Percentiles rank a stretch among this genome's conserved stretches.
Evolutionary conservation across 2,797 vertebrate species (phyloP).

Genomic region (Sparidentex hasta): DNA sequence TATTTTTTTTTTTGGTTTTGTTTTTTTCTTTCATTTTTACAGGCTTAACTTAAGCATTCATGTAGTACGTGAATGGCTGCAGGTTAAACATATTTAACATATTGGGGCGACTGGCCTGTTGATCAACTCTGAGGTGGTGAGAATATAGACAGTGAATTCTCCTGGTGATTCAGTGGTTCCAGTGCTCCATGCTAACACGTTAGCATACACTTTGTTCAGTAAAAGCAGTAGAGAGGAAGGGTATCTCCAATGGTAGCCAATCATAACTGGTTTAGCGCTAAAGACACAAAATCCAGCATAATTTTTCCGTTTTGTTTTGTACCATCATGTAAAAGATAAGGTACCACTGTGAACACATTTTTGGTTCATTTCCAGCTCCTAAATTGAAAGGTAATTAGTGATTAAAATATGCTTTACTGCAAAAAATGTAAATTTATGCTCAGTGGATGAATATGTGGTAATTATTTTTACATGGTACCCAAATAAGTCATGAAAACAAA

Average conservation of each 20-base stretch:
- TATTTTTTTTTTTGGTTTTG: too few relatives aligned
- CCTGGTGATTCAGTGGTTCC: background rate
- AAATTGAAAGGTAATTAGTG: too few relatives aligned
- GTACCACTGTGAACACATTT: too few relatives aligned
- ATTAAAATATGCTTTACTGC: background rate
- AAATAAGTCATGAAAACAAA: background rate
- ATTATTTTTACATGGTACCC: background rate
- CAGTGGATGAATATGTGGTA: background rate
- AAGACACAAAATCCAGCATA: background rate
- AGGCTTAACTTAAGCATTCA: background rate
- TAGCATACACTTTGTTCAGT: background rate
- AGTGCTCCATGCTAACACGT: background rate
- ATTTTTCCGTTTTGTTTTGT: background rate
- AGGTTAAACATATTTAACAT: background rate
- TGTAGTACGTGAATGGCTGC: background rate
- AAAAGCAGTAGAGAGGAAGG: background rate
- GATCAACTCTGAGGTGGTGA: conserved; percentile 1
- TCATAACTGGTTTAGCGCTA: too few relatives aligned
- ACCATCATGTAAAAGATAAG: background rate
- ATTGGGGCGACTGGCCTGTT: background rate
- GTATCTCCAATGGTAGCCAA: background rate
- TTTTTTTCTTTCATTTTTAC: background rate
- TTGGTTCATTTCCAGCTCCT: too few relatives aligned
- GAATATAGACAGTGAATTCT: background rate
- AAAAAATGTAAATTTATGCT: background rate